Evolutionary conservation across 2,888 invertebrate genomes (phyloP), one percentile per base, ranked within the genome.

Genomic region (Macrostomum cliftonense): DNA sequence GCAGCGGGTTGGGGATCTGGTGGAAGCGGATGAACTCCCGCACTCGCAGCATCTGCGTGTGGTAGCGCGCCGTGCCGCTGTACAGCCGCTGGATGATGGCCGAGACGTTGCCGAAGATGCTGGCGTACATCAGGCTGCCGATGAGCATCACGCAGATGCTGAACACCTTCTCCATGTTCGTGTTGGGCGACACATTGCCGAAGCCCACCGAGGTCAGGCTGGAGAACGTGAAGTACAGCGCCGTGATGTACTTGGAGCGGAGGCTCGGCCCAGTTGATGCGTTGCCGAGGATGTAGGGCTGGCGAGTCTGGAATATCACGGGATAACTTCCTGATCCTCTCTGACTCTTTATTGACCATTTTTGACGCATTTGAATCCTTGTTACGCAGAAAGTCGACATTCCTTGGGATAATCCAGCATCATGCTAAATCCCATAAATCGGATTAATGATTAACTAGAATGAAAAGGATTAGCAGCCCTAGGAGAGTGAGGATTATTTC

Each of bases 121-220:
- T 91, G 59, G 95, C 95, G 75, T 97, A 97, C 60, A 97, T 52
- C 16, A 52, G 38, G n/a, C 28, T 28, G 28, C 93, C 93, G 71
- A 53, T 53, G n/a, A 97, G 91, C 95, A 97, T 97, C 93, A 97
- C 95, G 77, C 88, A 89, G 76, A 93, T 91, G 73, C 91, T 91
- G 78, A 97, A 97, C 72, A 93, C 84, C 77, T 91, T 87, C 78
- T 95, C 93, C 38, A 64, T 56, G 53, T 70, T 68, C 1, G 95
- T 95, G 77, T 89, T 93, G 65, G 95, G 91, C 63, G 95, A 89
- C 63, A 97, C 93, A 76, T 97, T 97, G 63, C 97, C 97, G 74
- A 97, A 97, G 62, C 97, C 97, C 64, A 97, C 95, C 67, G 89
- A 91, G 58, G 97, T 97, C 93, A 99, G 95, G 74, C 97, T 97